Conservation (phyloP, 1,140 invertebrate species). For the Paraescarpia echinospica region DNA sequence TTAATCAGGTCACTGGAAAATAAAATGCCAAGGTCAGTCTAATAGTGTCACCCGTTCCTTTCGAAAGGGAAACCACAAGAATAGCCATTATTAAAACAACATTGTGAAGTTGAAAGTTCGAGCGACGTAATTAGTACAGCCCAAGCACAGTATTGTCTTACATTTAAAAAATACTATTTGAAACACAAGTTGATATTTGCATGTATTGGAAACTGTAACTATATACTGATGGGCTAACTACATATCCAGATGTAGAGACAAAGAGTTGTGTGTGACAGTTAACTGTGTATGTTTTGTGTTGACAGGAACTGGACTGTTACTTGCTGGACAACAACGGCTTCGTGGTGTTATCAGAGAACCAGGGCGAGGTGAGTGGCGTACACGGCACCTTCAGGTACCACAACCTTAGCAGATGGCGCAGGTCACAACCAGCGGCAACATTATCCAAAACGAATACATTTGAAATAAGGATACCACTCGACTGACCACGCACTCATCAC, state of each 20-base stretch:
- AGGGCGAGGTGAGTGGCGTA: conserved; percentile 14
- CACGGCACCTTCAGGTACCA: not conserved
- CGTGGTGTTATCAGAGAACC: conserved; percentile 25
- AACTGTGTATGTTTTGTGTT: not conserved
- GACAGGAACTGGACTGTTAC: conserved; percentile 28
- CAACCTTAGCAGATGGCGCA: not conserved
- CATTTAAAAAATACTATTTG: too few relatives aligned
- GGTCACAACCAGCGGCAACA: too few relatives aligned
- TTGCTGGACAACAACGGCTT: conserved; percentile 27
- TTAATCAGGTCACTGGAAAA: too few relatives aligned
- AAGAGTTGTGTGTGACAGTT: not conserved
- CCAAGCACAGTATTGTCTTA: too few relatives aligned
- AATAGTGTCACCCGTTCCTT: too few relatives aligned
- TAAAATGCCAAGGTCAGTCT: too few relatives aligned
- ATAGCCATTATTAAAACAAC: too few relatives aligned
- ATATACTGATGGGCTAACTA: not conserved
- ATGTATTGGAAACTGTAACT: not conserved
- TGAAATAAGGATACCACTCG: not conserved
- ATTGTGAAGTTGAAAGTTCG: too few relatives aligned
- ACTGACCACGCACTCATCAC: not conserved
- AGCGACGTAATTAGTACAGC: too few relatives aligned
- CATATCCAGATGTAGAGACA: not conserved
- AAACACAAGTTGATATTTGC: too few relatives aligned
- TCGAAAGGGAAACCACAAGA: too few relatives aligned
- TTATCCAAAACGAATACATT: not conserved